Conservation (phyloP, 2,113 vertebrate species). For the Pundamilia nyererei region DNA sequence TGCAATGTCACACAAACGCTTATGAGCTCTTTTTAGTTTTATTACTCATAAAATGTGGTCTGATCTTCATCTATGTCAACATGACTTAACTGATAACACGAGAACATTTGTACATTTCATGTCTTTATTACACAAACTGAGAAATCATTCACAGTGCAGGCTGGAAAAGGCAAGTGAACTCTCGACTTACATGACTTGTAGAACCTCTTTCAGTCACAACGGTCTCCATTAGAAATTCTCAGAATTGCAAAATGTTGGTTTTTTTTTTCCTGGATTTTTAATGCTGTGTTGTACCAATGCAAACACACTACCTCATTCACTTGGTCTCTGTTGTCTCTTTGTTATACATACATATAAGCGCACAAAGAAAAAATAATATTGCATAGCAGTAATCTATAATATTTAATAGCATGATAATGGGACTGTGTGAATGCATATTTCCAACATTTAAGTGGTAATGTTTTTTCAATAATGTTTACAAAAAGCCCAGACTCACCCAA, state of each 20-base stretch:
- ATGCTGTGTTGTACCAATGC: background rate
- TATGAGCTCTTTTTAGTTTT: background rate
- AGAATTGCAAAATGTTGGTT: background rate
- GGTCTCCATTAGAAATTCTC: background rate
- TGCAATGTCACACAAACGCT: background rate
- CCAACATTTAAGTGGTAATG: background rate
- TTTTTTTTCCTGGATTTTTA: background rate
- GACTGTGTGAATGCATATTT: background rate
- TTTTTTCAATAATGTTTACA: background rate
- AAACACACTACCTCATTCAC: background rate
- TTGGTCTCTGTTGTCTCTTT: background rate
- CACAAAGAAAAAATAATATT: background rate
- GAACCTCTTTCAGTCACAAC: background rate
- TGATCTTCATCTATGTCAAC: background rate
- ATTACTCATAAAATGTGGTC: background rate
- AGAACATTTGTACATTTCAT: background rate
- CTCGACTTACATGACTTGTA: background rate
- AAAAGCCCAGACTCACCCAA: background rate
- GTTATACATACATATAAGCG: background rate
- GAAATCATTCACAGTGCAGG: background rate
- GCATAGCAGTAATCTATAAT: background rate
- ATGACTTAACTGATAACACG: background rate
- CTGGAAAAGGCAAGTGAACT: background rate
- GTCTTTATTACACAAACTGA: background rate
- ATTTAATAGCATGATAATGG: background rate